Conservation (phyloP, 2,888 invertebrate genomes). For the Trissoscelio sp. region DNA sequence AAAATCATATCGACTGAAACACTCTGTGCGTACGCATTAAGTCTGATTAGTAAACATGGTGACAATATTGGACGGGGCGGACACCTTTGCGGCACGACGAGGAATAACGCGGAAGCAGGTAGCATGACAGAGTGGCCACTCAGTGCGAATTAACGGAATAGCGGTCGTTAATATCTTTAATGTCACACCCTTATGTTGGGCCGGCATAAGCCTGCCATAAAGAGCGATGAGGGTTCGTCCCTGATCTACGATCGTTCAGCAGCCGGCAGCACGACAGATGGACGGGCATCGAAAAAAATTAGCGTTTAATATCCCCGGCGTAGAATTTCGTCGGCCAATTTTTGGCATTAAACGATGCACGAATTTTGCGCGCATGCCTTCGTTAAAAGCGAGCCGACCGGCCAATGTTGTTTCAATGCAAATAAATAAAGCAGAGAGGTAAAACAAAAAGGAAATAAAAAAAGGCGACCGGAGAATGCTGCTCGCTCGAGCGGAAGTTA, state of each 20-base stretch:
- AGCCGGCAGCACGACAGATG: conserved; percentile 68
- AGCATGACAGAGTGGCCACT: conserved; percentile 70
- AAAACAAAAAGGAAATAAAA: too few species aligned
- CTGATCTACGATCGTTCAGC: conserved; percentile 65
- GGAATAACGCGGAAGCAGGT: conserved; percentile 61
- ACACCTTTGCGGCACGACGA: conserved; percentile 39
- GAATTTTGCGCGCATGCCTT: conserved; percentile 29
- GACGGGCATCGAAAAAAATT: conserved; percentile 66
- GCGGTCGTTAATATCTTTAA: conserved; percentile 71
- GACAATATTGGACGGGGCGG: conserved; percentile 43
- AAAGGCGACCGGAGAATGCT: conserved; percentile 49
- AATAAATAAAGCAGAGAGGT: conserved; percentile 58
- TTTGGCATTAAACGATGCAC: conserved; percentile 16
- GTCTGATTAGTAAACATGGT: conserved; percentile 60
- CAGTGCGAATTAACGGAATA: conserved; percentile 69
- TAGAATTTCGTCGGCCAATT: conserved; percentile 30
- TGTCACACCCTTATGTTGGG: conserved; percentile 67
- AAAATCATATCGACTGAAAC: conserved; percentile 23
- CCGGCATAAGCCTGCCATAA: conserved; percentile 57
- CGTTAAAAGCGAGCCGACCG: conserved; percentile 44
- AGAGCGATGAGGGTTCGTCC: conserved; percentile 66
- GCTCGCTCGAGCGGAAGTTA: conserved; percentile 60
- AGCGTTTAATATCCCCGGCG: conserved; percentile 63
- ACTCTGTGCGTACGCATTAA: conserved; percentile 38
- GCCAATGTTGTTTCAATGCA: conserved; percentile 25